Evolutionary conservation across 2,888 invertebrate genomes (phyloP), one percentile per base, ranked within the genome.

Genomic region (Protonemura montana): DNA sequence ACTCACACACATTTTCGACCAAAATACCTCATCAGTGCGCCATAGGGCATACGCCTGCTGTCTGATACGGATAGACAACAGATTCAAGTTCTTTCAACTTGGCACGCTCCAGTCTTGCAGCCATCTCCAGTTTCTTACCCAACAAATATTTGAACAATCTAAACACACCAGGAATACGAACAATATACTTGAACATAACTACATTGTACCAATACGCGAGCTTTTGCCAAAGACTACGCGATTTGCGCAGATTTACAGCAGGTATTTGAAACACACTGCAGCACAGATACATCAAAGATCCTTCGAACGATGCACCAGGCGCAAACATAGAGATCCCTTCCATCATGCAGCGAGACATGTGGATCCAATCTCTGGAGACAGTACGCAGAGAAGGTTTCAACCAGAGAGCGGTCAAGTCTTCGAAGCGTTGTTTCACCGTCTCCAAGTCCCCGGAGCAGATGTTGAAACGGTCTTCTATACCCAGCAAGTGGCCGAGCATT

Each of bases 291-390:
- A 91, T 87, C 27, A 91, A 81, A 0, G 87, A 76, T 0, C 87
- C 87, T 85, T 91, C 90, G 86, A 90, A 91, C 13, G 87, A 88
- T 0, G 89, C 77, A 0, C 88, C 88, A 0, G 90, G 90, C 27
- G 90, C 88, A 85, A 90, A 91, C 86, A 89, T 90, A 13, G 87
- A 84, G 0, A 91, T 80, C 0, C 92, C 91, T 85, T 90, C 89
- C 1, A 90, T 87, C 13, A 91, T 86, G 87, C 91, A 91, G 83
- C 91, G 89, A 76, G 89, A 89, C 91, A 92, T 91, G 88, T 92
- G 92, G 85, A 92, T 92, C 91, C 91, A 92, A 85, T 91, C 91
- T 0, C 90, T 89, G 0, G 88, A 89, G 0, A 91, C 88, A 5
- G 88, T 85, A 0, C 90, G 88, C 13, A 92, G 89, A 87, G 90